Conservation (phyloP, 1,140 invertebrate genomes). For the Trachymyrmex cornetzi region DNA sequence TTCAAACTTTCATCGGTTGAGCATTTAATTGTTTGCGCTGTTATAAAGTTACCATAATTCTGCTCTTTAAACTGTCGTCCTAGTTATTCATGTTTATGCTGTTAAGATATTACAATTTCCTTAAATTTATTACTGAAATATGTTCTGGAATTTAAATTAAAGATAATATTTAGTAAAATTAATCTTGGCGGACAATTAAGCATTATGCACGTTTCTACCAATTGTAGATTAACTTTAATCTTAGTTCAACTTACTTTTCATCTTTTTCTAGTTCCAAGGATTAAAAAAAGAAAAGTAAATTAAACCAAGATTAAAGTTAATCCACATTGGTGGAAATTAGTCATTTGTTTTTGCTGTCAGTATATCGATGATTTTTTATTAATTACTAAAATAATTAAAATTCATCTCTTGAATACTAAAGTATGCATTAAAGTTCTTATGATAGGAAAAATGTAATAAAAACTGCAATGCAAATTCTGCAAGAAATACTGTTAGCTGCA, state of each 20-base stretch:
- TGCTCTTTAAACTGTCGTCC: constrained; percentile 4
- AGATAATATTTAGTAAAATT: neutral
- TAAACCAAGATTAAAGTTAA: no score
- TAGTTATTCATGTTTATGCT: neutral
- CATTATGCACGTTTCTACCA: no score
- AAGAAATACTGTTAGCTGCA: neutral
- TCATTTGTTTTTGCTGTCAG: neutral
- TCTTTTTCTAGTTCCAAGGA: no score
- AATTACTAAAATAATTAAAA: constrained; percentile 10
- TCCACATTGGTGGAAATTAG: neutral
- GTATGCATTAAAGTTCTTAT: neutral
- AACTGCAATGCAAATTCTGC: neutral
- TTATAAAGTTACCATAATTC: constrained; percentile 21
- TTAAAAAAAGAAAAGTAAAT: no score
- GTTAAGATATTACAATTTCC: neutral
- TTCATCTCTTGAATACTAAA: neutral
- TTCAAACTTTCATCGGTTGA: constrained; percentile 19
- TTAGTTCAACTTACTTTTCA: no score
- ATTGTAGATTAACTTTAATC: no score
- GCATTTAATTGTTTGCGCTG: neutral
- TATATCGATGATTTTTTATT: neutral
- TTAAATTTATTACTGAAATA: neutral
- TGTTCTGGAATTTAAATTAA: neutral
- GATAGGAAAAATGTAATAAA: neutral
- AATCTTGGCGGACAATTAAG: neutral